Evolutionary conservation across 2,797 vertebrate species (phyloP).

Genomic region (Phalanger gymnotis): DNA sequence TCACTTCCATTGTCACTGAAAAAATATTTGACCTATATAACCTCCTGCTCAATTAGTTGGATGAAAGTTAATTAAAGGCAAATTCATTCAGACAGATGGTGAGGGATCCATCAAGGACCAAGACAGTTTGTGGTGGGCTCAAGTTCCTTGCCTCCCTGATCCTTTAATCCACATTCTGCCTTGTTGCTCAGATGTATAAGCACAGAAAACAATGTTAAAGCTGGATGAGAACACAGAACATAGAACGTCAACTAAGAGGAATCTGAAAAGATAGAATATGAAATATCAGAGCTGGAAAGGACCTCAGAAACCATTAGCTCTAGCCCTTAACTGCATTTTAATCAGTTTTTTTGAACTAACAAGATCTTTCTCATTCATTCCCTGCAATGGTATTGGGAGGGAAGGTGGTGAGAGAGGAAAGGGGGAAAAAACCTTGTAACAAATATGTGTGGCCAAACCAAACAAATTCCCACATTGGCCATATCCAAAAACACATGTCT

Average conservation of each 20-base stretch:
- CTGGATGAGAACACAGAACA: not conserved
- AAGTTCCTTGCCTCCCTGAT: slow-evolving; percentile 25
- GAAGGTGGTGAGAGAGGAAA: not conserved
- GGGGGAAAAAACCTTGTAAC: not conserved
- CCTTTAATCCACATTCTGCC: slow-evolving; percentile 45
- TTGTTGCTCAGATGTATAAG: not conserved
- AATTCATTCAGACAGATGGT: slow-evolving; percentile 33
- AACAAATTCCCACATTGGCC: not conserved
- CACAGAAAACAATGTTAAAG: not conserved
- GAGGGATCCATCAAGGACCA: fast-evolving
- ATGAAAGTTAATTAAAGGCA: slow-evolving; percentile 53
- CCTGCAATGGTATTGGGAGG: not conserved
- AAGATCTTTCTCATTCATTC: not conserved
- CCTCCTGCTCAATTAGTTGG: slow-evolving; percentile 53
- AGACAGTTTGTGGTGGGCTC: slow-evolving; percentile 26
- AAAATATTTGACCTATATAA: slow-evolving; percentile 51
- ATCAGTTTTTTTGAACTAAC: not conserved
- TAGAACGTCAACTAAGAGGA: not conserved
- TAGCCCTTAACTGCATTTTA: not conserved
- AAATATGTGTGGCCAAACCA: not conserved
- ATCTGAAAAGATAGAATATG: not conserved
- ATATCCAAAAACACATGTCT: not conserved
- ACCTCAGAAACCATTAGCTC: not conserved
- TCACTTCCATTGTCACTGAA: not conserved
- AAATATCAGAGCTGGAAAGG: not conserved